phyloP scores from a whole-genome alignment of 1,140 invertebrate species.

The Antheraea pernyi region DNA sequence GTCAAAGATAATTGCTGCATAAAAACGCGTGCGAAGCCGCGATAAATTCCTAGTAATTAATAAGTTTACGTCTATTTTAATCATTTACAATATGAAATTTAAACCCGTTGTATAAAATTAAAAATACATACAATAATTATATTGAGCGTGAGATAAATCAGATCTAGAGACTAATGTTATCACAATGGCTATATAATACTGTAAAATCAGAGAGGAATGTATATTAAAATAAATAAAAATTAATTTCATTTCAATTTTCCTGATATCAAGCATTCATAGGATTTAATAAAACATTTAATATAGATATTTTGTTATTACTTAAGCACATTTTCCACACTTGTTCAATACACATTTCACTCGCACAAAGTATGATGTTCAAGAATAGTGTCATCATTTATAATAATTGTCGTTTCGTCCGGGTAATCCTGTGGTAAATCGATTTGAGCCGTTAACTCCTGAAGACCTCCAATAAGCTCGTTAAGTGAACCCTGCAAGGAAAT shows the following conservation, averaged over 20 bases:
- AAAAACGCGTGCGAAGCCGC: too few relatives aligned
- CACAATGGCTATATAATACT: not conserved
- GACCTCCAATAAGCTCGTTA: conserved; percentile 54
- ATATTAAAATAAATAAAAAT: too few relatives aligned
- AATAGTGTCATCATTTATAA: conserved; percentile 61
- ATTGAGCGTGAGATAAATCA: not conserved
- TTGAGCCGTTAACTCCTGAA: conserved; percentile 64
- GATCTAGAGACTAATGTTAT: not conserved
- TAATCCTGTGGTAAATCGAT: conserved; percentile 62
- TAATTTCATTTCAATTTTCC: too few relatives aligned
- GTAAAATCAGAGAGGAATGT: too few relatives aligned
- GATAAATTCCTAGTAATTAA: too few relatives aligned
- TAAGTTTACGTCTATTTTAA: too few relatives aligned
- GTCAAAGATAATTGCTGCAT: too few relatives aligned
- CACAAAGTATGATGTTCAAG: conserved; percentile 63
- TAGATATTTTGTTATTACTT: not conserved
- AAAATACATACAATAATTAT: not conserved
- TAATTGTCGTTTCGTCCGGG: conserved; percentile 61
- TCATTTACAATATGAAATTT: not conserved
- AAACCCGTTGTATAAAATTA: not conserved
- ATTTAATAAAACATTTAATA: too few relatives aligned
- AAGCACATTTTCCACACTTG: not conserved
- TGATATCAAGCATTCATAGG: too few relatives aligned
- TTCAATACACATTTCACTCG: conserved; percentile 34
- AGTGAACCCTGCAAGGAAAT: conserved; percentile 42